Evolutionary conservation across 2,797 vertebrate species (phyloP), one percentile per base, ranked within the genome.

Genomic region (Schizothorax lantsangensis): DNA sequence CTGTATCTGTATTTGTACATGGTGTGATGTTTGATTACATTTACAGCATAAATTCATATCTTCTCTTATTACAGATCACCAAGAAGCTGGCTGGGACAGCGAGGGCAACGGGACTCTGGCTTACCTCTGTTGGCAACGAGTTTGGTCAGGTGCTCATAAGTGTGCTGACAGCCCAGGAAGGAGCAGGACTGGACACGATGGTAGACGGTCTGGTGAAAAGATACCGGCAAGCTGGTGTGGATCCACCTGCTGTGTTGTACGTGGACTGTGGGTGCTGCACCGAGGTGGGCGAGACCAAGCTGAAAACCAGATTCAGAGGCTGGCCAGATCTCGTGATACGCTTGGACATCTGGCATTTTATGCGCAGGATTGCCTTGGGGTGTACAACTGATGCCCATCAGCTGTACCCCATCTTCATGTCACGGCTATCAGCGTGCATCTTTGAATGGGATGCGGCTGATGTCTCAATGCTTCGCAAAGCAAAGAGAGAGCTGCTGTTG

Each of bases 251-350:
- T 52, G 54, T 33, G 2, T 30, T 91, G 6, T 90, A 87, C 9
- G 72, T 88, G 36, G 83, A 89, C 77, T 88, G 88, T 84, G 85
- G 66, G 12, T 89, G 89, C 84, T 89, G n/a, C n/a, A n/a, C n/a
- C n/a, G n/a, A n/a, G n/a, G n/a, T n/a, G n/a, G n/a, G n/a, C n/a
- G n/a, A n/a, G n/a, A n/a, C n/a, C n/a, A n/a, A n/a, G n/a, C n/a
- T n/a, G n/a, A n/a, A n/a, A n/a, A n/a, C n/a, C n/a, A n/a, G n/a
- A n/a, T n/a, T n/a, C n/a, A n/a, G n/a, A n/a, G n/a, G n/a, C n/a
- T n/a, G n/a, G n/a, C n/a, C n/a, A n/a, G n/a, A n/a, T n/a, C n/a
- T n/a, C n/a, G n/a, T n/a, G n/a, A n/a, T n/a, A n/a, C n/a, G n/a
- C n/a, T n/a, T n/a, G n/a, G n/a, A n/a, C n/a, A n/a, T n/a, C n/a